These are phyloP conservation scores for Brienomyrus longianalis DNA, from an alignment of 2,113 vertebrate species.

Conservation along the genomic window DNA sequence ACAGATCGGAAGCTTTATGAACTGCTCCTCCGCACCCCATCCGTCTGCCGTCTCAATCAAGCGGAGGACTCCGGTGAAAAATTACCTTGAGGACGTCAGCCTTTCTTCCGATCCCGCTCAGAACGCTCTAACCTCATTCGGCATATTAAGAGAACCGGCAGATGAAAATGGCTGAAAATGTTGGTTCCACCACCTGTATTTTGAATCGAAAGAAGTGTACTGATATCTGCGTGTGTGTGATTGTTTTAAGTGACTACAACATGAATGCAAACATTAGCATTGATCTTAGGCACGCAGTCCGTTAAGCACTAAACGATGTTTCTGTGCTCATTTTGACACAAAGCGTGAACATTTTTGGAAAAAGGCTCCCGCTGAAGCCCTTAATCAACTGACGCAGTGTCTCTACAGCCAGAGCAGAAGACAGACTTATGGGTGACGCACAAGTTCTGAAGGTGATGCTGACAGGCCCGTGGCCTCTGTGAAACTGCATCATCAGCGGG, in stretches of 20 bases:
- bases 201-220: not conserved
- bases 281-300: not conserved
- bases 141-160: not conserved
- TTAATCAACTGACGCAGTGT: not conserved
- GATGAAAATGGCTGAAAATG: not conserved
- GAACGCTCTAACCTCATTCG: not conserved
- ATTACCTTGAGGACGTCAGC: not conserved
- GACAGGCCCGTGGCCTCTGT: not conserved
- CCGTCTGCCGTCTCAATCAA: not conserved
- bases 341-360: not conserved
- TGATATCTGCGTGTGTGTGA: not conserved
- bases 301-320: not conserved
- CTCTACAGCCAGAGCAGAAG: not conserved
- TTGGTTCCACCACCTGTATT: not conserved
- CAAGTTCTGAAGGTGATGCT: not conserved
- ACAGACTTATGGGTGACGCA: not conserved
- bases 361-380: not conserved
- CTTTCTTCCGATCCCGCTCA: not conserved
- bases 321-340: not conserved
- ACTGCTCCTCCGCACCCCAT: not conserved
- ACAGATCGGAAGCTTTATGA: not conserved
- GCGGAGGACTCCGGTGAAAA: not conserved
- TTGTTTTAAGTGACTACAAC: not conserved
- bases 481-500: not conserved
- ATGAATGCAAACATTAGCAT: not conserved